phyloP scores from a whole-genome alignment of 2,888 invertebrate genomes.

The Eilema griseolum region DNA sequence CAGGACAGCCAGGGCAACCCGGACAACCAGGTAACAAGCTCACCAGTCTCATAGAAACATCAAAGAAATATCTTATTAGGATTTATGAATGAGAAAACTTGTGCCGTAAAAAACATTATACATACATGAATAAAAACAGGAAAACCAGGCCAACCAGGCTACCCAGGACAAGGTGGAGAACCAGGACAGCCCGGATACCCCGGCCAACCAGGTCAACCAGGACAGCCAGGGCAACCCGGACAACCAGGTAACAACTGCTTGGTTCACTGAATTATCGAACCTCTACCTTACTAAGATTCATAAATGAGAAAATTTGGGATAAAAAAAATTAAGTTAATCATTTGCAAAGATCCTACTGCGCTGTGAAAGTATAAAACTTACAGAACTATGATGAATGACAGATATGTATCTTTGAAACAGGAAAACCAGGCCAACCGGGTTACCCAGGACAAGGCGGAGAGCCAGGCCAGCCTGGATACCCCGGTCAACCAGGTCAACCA shows the following conservation, averaged over 20 bases:
- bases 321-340: too few species aligned
- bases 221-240: constrained; percentile 13
- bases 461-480: constrained; percentile 12
- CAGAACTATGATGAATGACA: too few species aligned
- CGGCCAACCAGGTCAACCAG: constrained; percentile 46
- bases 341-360: too few species aligned
- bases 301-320: too few species aligned
- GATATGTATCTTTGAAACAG: constrained; percentile 18
- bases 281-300: too few species aligned
- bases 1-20: constrained; percentile 39
- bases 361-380: too few species aligned
- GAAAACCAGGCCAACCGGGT: constrained; percentile 57
- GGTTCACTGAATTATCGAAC: too few species aligned
- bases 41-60: too few species aligned
- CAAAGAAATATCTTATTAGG: too few species aligned
- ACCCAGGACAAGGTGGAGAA: constrained; percentile 55
- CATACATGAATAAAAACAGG: constrained; percentile 14
- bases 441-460: constrained; percentile 43
- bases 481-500: constrained; percentile 42
- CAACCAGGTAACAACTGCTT: constrained; percentile 3
- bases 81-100: too few species aligned
- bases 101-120: too few species aligned
- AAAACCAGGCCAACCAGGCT: constrained; percentile 68
- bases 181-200: constrained; percentile 51
- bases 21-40: constrained; percentile 34